These are phyloP conservation scores for Lerema accius DNA, from an alignment of 1,140 invertebrate species.

Conservation along the genomic window DNA sequence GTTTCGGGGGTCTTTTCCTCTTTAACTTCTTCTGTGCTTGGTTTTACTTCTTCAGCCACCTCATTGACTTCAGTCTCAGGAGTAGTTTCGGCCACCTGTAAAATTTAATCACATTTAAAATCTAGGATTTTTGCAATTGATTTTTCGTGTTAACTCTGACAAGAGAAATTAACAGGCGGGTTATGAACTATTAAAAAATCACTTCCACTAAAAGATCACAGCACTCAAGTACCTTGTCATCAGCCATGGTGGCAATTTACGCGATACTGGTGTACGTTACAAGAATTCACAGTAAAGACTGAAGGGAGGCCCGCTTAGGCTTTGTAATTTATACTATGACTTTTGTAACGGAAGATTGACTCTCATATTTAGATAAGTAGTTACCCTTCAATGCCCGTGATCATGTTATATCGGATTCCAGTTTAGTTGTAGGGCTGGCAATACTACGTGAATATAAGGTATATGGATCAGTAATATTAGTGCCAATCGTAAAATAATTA, in stretches of 20 bases:
- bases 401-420: conserved; percentile 59
- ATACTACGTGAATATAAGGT: not conserved
- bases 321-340: conserved; percentile 58
- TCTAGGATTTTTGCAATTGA: not conserved
- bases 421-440: conserved; percentile 46
- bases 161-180: not conserved
- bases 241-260: conserved; percentile 48
- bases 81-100: conserved; percentile 64
- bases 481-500: no score
- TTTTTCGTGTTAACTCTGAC: not conserved
- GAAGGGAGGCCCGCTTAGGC: conserved; percentile 45
- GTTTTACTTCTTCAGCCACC: conserved; percentile 57
- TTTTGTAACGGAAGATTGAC: conserved; percentile 58
- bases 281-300: conserved; percentile 48
- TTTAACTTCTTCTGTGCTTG: conserved; percentile 63
- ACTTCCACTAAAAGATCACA: conserved; percentile 17
- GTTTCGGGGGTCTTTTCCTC: conserved; percentile 79
- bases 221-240: conserved; percentile 51
- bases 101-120: conserved; percentile 35
- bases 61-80: conserved; percentile 59
- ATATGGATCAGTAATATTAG: no score
- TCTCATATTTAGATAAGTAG: conserved; percentile 54
- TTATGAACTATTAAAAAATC: not conserved
- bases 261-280: conserved; percentile 27
- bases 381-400: conserved; percentile 63